A percentile compares a stretch with the other conserved stretches of the same genome.
Evolutionary conservation across 2,113 vertebrate genomes (phyloP).

Genomic region (Nerophis lumbriciformis): DNA sequence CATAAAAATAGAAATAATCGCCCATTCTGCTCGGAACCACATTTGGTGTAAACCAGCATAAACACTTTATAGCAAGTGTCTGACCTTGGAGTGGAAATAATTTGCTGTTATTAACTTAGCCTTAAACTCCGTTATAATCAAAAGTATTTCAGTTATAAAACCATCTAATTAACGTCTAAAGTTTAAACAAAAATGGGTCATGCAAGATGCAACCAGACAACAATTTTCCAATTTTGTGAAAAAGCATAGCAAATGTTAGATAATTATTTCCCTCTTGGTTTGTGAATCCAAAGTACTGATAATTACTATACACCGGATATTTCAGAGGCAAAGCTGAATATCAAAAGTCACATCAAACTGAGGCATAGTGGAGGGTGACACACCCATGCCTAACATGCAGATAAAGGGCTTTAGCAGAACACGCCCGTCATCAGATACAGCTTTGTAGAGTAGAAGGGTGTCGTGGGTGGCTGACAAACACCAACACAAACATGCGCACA

Average conservation of each 20-base stretch:
- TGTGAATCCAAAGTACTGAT: conserved; percentile 1
- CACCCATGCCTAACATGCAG: conserved; percentile 40
- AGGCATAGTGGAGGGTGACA: conserved; percentile 16
- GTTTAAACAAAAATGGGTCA: background rate
- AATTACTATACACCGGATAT: background rate
- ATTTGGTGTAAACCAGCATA: too few species aligned
- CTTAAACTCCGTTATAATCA: too few species aligned
- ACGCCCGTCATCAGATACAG: conserved; percentile 16
- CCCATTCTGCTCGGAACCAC: too few species aligned
- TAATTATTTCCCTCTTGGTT: background rate
- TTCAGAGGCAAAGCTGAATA: conserved; percentile 19
- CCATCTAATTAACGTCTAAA: background rate
- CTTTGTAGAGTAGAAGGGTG: conserved; percentile 4
- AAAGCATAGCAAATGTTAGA: background rate
- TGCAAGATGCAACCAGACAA: background rate
- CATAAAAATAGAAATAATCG: too few species aligned
- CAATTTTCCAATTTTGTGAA: background rate
- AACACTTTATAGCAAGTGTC: too few species aligned
- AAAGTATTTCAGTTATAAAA: background rate
- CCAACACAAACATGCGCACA: too few species aligned
- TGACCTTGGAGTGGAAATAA: too few species aligned
- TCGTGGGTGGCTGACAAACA: too few species aligned
- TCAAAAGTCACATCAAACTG: conserved; percentile 42
- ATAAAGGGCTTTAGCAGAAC: conserved; percentile 33
- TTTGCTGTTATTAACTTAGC: too few species aligned